Conservation (phyloP, 2,888 invertebrate genomes). For the Conchocele bisecta region DNA sequence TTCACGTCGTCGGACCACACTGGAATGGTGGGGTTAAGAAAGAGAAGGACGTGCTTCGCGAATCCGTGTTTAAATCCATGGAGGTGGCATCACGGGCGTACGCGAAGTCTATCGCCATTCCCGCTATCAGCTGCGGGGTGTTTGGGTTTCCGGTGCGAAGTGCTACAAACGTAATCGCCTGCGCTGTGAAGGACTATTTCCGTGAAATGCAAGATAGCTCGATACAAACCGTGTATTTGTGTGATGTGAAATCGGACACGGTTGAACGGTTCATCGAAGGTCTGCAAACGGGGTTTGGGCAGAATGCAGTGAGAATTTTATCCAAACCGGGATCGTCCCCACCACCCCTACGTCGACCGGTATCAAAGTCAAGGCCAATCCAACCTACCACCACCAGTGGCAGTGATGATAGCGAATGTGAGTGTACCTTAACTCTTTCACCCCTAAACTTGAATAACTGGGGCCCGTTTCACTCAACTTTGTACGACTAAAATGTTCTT, state of each 20-base stretch:
- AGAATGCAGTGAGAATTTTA: too few species aligned
- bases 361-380: too few species aligned
- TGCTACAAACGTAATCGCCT: constrained; percentile 33
- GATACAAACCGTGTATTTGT: constrained; percentile 51
- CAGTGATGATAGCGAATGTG: too few species aligned
- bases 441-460: too few species aligned
- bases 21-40: constrained; percentile 52
- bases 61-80: constrained; percentile 50
- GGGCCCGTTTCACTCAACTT: too few species aligned
- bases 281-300: constrained; percentile 20
- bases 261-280: constrained; percentile 49
- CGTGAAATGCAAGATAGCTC: constrained; percentile 33
- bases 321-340: too few species aligned
- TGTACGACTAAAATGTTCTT: too few species aligned
- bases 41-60: constrained; percentile 44
- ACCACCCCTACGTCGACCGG: too few species aligned
- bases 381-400: too few species aligned
- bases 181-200: constrained; percentile 51
- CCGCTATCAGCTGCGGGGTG: constrained; percentile 71
- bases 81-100: constrained; percentile 27
- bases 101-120: constrained; percentile 65
- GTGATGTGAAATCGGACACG: constrained; percentile 51
- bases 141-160: constrained; percentile 24
- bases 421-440: too few species aligned
- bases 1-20: constrained; percentile 55